Conservation (phyloP, 2,888 invertebrate genomes). For the Drosophila parthenogenetica region DNA sequence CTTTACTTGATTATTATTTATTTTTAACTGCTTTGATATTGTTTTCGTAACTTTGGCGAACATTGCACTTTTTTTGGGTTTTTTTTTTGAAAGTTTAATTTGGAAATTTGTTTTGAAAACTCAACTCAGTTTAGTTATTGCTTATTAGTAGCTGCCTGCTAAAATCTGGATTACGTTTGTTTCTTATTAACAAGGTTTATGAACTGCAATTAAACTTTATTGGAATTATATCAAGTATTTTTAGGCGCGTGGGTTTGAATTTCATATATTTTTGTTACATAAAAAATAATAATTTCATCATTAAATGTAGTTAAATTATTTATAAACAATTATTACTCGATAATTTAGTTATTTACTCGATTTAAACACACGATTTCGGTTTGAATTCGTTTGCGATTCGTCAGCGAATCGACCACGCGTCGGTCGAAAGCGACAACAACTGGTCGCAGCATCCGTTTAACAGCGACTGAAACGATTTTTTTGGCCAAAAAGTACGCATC, state of each 20-base stretch:
- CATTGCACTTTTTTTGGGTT: slow-evolving; percentile 55
- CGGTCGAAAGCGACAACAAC: slow-evolving; percentile 69
- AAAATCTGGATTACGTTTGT: slow-evolving; percentile 25
- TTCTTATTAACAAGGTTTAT: slow-evolving; percentile 32
- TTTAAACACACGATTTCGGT: slow-evolving; percentile 12
- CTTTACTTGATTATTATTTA: slow-evolving; percentile 11
- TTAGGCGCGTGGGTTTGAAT: slow-evolving; percentile 3
- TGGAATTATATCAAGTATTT: slow-evolving; percentile 2
- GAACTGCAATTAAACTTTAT: slow-evolving; percentile 7
- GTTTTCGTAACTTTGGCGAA: slow-evolving; percentile 44
- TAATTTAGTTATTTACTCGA: slow-evolving; percentile 1
- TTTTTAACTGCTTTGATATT: slow-evolving; percentile 68
- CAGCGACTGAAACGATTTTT: slow-evolving; percentile 59
- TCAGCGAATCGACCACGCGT: slow-evolving; percentile 53
- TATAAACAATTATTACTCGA: not conserved
- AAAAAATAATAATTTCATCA: not conserved
- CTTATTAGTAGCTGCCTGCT: slow-evolving; percentile 44
- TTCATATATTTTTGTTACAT: not conserved
- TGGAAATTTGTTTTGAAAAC: slow-evolving; percentile 3
- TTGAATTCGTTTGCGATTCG: slow-evolving; percentile 27
- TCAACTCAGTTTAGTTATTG: slow-evolving; percentile 28
- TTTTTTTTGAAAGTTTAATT: not conserved
- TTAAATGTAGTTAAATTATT: not conserved
- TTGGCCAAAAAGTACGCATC: slow-evolving; percentile 51
- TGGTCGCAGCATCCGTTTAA: slow-evolving; percentile 72